Conservation (phyloP, 2,113 vertebrate genomes). For the Ancistrus triradiatus region DNA sequence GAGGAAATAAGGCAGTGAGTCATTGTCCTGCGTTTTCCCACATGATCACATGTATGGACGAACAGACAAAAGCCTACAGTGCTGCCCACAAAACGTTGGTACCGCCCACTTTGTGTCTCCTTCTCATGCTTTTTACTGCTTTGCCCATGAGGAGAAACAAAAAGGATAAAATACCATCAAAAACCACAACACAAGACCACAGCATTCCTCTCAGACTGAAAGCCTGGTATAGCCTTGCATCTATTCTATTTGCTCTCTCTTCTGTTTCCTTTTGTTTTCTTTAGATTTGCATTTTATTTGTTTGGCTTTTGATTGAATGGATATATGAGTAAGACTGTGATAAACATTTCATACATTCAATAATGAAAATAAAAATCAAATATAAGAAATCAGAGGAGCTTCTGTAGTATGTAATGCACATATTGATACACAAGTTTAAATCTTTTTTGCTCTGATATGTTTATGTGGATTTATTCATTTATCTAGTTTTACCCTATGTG, state of each 20-base stretch:
- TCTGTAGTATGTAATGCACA: no score
- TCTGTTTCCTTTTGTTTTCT: neutral
- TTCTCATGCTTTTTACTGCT: neutral
- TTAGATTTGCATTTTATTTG: no score
- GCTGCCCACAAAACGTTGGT: neutral
- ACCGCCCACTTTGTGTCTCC: neutral
- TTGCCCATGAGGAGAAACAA: neutral
- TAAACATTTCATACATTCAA: no score
- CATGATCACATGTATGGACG: neutral
- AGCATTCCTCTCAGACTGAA: neutral
- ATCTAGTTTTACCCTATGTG: no score
- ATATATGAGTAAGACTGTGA: no score
- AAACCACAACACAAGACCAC: neutral
- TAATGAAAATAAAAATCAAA: no score
- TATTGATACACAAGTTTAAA: no score
- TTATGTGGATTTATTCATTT: no score
- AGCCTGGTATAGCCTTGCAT: neutral
- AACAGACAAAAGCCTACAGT: constrained; percentile 3
- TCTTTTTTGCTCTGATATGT: no score
- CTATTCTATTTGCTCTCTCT: neutral
- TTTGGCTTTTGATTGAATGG: no score
- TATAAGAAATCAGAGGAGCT: no score
- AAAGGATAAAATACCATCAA: neutral
- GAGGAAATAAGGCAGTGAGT: constrained; percentile 21
- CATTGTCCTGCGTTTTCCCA: neutral